Evolutionary conservation across 2,113 vertebrate genomes (phyloP), one percentile per base, ranked within the genome.

Genomic region (Mus pahari): DNA sequence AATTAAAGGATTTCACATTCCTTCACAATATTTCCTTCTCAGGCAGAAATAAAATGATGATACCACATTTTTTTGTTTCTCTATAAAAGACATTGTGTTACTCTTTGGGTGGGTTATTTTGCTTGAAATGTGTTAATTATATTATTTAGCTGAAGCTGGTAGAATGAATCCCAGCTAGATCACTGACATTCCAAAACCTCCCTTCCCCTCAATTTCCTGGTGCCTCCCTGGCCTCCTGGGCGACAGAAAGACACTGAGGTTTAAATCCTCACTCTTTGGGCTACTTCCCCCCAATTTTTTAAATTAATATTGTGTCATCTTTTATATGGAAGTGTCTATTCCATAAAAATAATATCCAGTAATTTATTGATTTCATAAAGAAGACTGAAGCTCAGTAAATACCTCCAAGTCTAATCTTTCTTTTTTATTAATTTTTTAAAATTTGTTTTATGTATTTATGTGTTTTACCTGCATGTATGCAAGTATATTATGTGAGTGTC

Each of bases 1-100:
- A 97, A 98, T 98, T 98, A 98, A 98, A 98, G 97, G 93, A 97
- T 97, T 98, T 98, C 83, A 94, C 96, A 96, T 98, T 98, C 95
- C 96, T 95, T 98, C 95, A 97, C 97, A 98, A 98, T 93, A 95
- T 98, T 95, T 96, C 95, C 77, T 94, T 93, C 92, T 96, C 58
- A 89, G 64, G 64, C 82, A 96, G 96, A 97, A 98, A 95, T 94
- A 50, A 91, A 97, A 97, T 62, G 28, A 97, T 12, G 66, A 74
- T 96, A 50, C 5, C 62, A 79, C 78, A 7, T 96, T 96, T 94
- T 94, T 66, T 58, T 92, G 36, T 94, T 91, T 92, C 93, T 74
- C 13, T 22, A 97, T 95, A 28, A 81, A 77, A 97, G 92, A n/a
- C 68, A 90, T 97, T 96, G 95, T 97, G 93, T 96, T 97, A 94